Conservation (phyloP, 2,797 vertebrate species). For the Pseudochirops corinnae region DNA sequence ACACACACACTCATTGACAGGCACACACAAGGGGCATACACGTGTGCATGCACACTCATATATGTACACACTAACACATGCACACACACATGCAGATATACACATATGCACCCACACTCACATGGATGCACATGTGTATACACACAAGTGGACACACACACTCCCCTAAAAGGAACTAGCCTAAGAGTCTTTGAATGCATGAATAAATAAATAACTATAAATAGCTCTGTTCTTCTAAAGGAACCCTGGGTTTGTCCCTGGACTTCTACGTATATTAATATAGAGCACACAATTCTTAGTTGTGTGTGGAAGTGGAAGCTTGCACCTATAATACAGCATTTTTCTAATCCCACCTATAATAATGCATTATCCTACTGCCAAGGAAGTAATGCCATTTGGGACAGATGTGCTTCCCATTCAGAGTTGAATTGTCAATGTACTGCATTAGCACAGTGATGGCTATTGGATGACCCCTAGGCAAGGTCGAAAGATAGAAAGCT, state of each 20-base stretch:
- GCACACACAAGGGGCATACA: no score
- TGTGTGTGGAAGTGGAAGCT: conserved; percentile 14
- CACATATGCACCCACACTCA: no score
- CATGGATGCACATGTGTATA: no score
- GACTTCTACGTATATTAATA: conserved; percentile 47
- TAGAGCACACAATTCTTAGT: conserved; percentile 48
- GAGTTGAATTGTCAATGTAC: conserved; percentile 40
- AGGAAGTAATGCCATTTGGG: conserved; percentile 59
- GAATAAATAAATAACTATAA: conserved; percentile 64
- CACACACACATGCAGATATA: no score
- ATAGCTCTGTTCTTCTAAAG: conserved; percentile 31
- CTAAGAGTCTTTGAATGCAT: conserved; percentile 39
- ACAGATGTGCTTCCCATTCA: conserved; percentile 59
- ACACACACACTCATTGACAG: not conserved
- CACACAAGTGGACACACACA: no score
- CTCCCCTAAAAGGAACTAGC: conserved; percentile 1
- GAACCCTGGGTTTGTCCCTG: not conserved
- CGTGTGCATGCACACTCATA: no score
- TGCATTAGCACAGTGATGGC: conserved; percentile 40
- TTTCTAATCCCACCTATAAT: conserved; percentile 49
- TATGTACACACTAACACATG: no score
- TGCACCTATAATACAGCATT: conserved; percentile 17
- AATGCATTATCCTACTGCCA: conserved; percentile 34
- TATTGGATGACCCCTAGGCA: conserved; percentile 44
- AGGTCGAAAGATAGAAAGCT: conserved; percentile 27